These are phyloP conservation scores for Serranochromis macrocephalus DNA, from an alignment of 2,113 vertebrate genomes.

Conservation along the genomic window DNA sequence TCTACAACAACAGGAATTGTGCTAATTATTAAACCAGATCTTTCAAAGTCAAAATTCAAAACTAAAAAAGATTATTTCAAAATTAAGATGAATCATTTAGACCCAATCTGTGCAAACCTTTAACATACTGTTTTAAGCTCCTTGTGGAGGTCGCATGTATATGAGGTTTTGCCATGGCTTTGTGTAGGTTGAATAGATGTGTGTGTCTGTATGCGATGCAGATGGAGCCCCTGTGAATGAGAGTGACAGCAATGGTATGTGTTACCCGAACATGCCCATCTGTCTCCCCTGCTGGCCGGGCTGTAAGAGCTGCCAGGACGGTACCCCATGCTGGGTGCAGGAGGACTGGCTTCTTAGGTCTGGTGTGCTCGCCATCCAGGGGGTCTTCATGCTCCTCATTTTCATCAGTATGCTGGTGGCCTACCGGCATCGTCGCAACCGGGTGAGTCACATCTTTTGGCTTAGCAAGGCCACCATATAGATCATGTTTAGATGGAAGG, in stretches of 20 bases:
- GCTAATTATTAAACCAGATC: neutral
- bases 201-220: slow-evolving; percentile 15
- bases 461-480: neutral
- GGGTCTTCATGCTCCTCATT: slow-evolving; percentile 83
- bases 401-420: slow-evolving; percentile 87
- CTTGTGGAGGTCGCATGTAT: neutral
- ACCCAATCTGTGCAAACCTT: neutral
- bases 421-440: slow-evolving; percentile 79
- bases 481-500: neutral
- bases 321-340: slow-evolving; percentile 79
- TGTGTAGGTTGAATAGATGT: neutral
- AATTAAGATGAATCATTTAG: neutral
- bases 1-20: neutral
- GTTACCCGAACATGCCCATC: slow-evolving; percentile 62
- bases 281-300: slow-evolving; percentile 83
- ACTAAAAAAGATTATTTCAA: neutral
- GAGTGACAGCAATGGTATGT: slow-evolving; percentile 1
- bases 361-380: slow-evolving; percentile 76
- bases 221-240: slow-evolving; percentile 27
- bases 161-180: neutral
- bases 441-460: slow-evolving; percentile 65
- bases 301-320: slow-evolving; percentile 77
- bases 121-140: neutral
- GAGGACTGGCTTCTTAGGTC: slow-evolving; percentile 75
- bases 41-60: neutral